These are phyloP conservation scores for Knipowitschia caucasica DNA, from an alignment of 2,797 vertebrate genomes.

Conservation along the genomic window DNA sequence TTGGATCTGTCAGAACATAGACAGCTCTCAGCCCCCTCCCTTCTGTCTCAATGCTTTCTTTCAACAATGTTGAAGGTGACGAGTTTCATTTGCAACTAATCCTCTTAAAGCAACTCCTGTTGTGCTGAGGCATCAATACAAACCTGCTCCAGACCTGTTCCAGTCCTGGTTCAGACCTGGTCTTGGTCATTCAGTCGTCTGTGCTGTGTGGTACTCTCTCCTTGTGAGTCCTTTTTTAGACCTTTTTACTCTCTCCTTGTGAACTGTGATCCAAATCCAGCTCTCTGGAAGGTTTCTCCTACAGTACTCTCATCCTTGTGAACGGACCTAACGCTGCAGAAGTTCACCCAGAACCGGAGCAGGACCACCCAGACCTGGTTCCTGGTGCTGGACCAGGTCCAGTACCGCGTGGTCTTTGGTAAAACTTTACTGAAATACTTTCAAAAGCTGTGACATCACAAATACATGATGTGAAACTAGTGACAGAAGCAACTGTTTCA, in stretches of 20 bases:
- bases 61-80: too few species aligned
- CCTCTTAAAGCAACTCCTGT: slow-evolving; percentile 4
- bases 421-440: too few species aligned
- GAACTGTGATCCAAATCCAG: slow-evolving; percentile 86
- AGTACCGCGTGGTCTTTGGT: slow-evolving; percentile 89
- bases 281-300: slow-evolving; percentile 85
- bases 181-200: not conserved
- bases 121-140: not conserved
- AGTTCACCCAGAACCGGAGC: slow-evolving; percentile 80
- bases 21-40: too few species aligned
- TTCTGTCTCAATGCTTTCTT: too few species aligned
- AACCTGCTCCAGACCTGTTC: not conserved
- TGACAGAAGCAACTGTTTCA: too few species aligned
- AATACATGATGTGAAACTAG: too few species aligned
- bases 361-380: slow-evolving; percentile 88
- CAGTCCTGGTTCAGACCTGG: not conserved
- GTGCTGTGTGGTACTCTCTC: not conserved
- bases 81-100: not conserved
- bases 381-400: slow-evolving; percentile 77
- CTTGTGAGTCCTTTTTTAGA: slow-evolving; percentile 87
- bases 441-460: too few species aligned
- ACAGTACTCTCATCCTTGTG: slow-evolving; percentile 89
- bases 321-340: slow-evolving; percentile 88
- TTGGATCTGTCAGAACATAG: not conserved
- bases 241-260: slow-evolving; percentile 72